Base-by-base conservation (phyloP, 2,888 invertebrate species). In the Cerastis rubricosa region DNA sequence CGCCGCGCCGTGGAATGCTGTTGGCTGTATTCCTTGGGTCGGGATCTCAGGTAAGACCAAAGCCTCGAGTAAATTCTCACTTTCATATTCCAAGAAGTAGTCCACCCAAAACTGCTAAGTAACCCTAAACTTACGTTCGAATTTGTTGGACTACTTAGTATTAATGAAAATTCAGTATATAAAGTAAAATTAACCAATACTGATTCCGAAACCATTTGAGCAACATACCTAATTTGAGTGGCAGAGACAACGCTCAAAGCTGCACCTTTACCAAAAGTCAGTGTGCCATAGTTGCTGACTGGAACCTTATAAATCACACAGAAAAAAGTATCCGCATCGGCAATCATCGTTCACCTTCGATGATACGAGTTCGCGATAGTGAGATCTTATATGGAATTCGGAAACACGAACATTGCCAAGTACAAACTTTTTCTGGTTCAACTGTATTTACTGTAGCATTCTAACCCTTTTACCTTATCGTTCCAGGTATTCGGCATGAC, bases 1-100 rank as follows among this genome's bases (percentile, higher is more conserved):
- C 99, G 11, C 99, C 99, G 2, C 97, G 99, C 4, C 99, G 99
- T 91, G 99, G 99, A 78, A 99, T 99, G 99, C 94, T 99, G 25
- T 97, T 99, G 29, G 98, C 99, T 0, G 99, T 99, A 0, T 98
- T 99, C 90, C 97, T 99, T n/a, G 99, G 99, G 19, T 99, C 99
- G 65, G 99, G 99, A 35, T 97, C 99, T 29, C 99, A 99, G 97
- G 99, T 99, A 88, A 73, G 22, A 22, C 2, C 25, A 22, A 2
- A 29, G 5, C 9, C 6, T 59, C 8, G 8, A 25, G 25, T 29
- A 59, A 29, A 29, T 29, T 17, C 8, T 19, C 35, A 35, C 11
- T 5, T 35, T 19, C 3, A 61, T 9, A 59, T 9, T 14, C 54
- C 57, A 25, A 5, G 14, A 7, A 25, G 25, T 25, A 57, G 25